These are phyloP conservation scores for Metridium senile DNA, from an alignment of 92 coral and sea anemone species.

Conservation along the genomic window DNA sequence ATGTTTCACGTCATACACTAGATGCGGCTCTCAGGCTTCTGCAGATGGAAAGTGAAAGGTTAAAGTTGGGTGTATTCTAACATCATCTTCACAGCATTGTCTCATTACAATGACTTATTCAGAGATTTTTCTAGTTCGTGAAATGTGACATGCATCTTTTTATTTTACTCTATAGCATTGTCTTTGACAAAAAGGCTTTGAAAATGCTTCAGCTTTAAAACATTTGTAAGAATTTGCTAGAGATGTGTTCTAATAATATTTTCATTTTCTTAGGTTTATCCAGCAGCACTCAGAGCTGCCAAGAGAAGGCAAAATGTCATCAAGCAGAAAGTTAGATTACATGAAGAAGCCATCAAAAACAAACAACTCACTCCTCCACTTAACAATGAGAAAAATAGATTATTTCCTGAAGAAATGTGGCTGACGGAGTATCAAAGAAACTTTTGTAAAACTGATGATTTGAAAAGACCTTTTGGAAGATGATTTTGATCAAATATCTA, in stretches of 20 bases:
- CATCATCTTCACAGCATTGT: too few species aligned
- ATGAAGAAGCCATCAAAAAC: conserved; percentile 76
- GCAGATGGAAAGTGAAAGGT: neutral
- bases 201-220: too few species aligned
- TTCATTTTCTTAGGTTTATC: conserved; percentile 70
- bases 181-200: too few species aligned
- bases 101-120: neutral
- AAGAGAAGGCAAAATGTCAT: conserved; percentile 90
- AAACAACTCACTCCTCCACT: conserved; percentile 56
- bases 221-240: too few species aligned
- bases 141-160: too few species aligned
- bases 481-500: too few species aligned
- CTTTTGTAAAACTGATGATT: conserved; percentile 80
- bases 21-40: neutral
- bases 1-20: too few species aligned
- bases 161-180: too few species aligned
- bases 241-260: neutral
- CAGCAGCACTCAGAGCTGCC: conserved; percentile 94
- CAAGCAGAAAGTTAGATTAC: conserved; percentile 56
- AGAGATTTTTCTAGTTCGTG: neutral
- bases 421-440: conserved; percentile 95
- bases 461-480: conserved; percentile 61
- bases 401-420: conserved; percentile 81
- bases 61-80: neutral
- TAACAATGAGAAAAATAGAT: conserved; percentile 50